Conservation (phyloP, 2,888 invertebrate genomes). For the Heteromurus nitidus region DNA sequence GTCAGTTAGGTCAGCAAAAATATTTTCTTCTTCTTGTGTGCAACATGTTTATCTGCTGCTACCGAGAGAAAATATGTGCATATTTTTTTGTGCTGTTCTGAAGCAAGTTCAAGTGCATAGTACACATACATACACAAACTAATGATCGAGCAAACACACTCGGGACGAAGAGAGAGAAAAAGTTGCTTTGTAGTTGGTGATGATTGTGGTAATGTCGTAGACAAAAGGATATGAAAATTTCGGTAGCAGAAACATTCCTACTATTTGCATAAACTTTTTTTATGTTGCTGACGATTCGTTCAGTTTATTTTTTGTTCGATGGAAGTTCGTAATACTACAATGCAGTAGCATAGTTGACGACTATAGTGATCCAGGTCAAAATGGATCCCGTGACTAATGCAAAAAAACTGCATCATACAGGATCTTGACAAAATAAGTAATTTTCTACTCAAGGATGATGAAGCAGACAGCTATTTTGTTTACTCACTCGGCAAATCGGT, state of each 20-base stretch:
- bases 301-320: not conserved
- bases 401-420: no score
- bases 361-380: slow-evolving; percentile 1
- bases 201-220: not conserved
- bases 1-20: slow-evolving; percentile 53
- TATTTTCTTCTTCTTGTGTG: slow-evolving; percentile 47
- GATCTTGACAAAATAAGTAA: no score
- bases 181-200: not conserved
- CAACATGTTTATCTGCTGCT: not conserved
- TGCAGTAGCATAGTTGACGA: no score
- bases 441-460: no score
- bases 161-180: not conserved
- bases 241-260: slow-evolving; percentile 1
- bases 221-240: not conserved
- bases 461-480: no score
- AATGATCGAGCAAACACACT: not conserved
- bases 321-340: no score
- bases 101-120: slow-evolving; percentile 10
- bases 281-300: slow-evolving; percentile 3
- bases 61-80: no score
- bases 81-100: no score
- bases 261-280: not conserved
- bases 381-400: slow-evolving; percentile 9
- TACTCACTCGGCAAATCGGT: no score
- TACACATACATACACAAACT: not conserved